phyloP scores from a whole-genome alignment of 2,888 invertebrate species.

The Sisyra terminalis region DNA sequence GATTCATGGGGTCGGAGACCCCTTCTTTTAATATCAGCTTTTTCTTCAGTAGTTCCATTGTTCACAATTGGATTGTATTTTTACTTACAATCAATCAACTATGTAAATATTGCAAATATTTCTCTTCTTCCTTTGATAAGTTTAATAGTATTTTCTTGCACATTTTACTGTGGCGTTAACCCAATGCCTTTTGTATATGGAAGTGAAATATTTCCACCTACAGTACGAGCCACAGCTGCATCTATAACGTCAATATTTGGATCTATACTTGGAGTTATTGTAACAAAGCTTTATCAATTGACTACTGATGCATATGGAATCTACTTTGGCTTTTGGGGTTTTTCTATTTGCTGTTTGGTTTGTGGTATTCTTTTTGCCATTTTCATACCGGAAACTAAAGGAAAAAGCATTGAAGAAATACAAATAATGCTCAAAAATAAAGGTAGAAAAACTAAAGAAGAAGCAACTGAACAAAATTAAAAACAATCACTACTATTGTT shows the following conservation, averaged over 20 bases:
- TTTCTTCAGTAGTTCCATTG: background rate
- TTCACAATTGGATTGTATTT: background rate
- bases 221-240: constrained; percentile 29
- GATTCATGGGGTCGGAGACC: background rate
- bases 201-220: constrained; percentile 27
- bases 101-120: background rate
- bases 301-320: constrained; percentile 18
- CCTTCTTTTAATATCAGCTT: background rate
- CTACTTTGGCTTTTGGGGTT: constrained; percentile 22
- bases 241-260: constrained; percentile 28
- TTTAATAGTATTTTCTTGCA: background rate
- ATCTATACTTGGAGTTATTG: constrained; percentile 22
- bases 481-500: no score
- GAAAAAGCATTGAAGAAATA: constrained; percentile 18
- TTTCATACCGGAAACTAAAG: constrained; percentile 22
- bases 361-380: constrained; percentile 19
- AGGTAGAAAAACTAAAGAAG: no score
- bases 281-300: constrained; percentile 22
- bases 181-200: no score
- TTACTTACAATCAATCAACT: background rate
- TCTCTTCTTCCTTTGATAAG: background rate
- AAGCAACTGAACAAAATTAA: no score
- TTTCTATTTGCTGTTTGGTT: constrained; percentile 17
- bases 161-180: background rate
- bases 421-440: constrained; percentile 11